Evolutionary conservation across 2,113 vertebrate genomes (phyloP), one percentile per base, ranked within the genome.

Genomic region (Seriola aureovittata): DNA sequence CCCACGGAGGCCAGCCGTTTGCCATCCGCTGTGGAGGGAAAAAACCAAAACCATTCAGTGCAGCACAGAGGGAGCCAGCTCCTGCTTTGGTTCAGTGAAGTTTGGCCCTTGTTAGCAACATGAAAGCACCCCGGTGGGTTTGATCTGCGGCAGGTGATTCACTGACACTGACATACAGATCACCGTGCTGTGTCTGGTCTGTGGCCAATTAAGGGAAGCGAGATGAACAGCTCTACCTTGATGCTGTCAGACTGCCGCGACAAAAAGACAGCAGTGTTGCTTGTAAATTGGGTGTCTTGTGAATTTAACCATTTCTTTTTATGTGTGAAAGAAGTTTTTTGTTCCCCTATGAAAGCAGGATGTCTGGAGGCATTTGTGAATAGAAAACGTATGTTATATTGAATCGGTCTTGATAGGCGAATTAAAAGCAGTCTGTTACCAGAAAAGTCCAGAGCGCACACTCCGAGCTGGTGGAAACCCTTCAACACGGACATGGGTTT

Each of bases 371-470:
- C 19, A 70, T 84, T 70, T 78, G 52, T 54, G 8, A 74, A 67
- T 25, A 29, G 17, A 23, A 57, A 75, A 52, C 29, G 3, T 54
- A 52, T 52, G 48, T 38, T 34, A 19, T 60, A 32, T 75, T 9
- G 4, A 79, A 58, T 48, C 34, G 25, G 40, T 59, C 36, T 67
- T 10, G 54, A 55, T 29, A 21, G 13, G 54, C 57, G 40, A 23
- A 4, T 4, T 70, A 32, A 21, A 59, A 21, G 8, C 38, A 72
- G 68, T 21, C 36, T 58, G 12, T 95, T 96, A 99, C 98, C 98
- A 96, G 98, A 99, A 91, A 99, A 99, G 93, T 99, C 98, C 86
- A 99, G 94, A 77, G 97, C 96, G 80, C 97, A 99, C 70, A 99
- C 95, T 84, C 98, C 98, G 23, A 96, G 96, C 36, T 99, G 98